Conservation (phyloP, 2,113 vertebrate genomes). For the Merops nubicus region DNA sequence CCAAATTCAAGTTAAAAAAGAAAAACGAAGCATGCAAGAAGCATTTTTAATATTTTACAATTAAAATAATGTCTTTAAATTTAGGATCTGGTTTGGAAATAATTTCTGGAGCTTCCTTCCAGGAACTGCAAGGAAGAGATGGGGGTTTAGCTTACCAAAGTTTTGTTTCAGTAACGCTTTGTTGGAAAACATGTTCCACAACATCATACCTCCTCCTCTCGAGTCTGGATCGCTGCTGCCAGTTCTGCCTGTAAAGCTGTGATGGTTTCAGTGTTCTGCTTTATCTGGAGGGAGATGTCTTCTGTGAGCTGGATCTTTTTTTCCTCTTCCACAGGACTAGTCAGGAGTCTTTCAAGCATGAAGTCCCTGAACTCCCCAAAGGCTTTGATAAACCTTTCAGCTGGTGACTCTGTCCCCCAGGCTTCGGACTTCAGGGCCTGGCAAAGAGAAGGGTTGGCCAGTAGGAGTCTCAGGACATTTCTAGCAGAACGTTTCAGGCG, state of each 20-base stretch:
- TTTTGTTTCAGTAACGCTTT: background rate
- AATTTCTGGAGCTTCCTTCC: background rate
- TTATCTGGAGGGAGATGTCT: slow-evolving; percentile 30
- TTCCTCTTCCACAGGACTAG: slow-evolving; percentile 71
- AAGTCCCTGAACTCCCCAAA: slow-evolving; percentile 77
- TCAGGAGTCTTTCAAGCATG: slow-evolving; percentile 76
- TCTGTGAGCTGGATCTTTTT: slow-evolving; percentile 54
- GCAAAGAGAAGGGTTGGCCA: slow-evolving; percentile 27
- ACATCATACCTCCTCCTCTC: slow-evolving; percentile 75
- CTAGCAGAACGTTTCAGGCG: background rate
- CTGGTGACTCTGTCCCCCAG: background rate
- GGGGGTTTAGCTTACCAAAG: background rate
- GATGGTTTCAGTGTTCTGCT: slow-evolving; percentile 42
- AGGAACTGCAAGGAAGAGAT: background rate
- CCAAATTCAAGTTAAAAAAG: background rate
- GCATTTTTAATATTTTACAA: background rate
- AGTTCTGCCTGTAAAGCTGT: slow-evolving; percentile 63
- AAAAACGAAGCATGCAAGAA: background rate
- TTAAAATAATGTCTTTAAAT: background rate
- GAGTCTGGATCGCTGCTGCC: slow-evolving; percentile 4
- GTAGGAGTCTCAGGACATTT: slow-evolving; percentile 71
- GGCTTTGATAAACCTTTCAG: slow-evolving; percentile 61
- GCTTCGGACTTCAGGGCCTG: slow-evolving; percentile 13
- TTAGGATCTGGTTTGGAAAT: background rate
- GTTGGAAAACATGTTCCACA: background rate